Conservation (phyloP, 2,113 vertebrate genomes). For the Hippocampus zosterae region DNA sequence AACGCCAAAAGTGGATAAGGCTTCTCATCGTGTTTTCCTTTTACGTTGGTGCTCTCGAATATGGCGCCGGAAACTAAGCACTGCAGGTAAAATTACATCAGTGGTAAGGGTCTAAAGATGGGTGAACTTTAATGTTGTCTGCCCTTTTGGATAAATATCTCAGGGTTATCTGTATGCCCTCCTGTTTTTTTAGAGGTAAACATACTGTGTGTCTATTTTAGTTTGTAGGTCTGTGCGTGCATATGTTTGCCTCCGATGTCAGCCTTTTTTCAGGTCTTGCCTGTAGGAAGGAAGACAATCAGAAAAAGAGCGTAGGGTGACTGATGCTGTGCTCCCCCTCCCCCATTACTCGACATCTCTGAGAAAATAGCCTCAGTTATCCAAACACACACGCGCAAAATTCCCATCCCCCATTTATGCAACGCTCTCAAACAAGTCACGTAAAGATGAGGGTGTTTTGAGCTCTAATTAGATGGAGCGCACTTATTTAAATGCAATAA, state of each 20-base stretch:
- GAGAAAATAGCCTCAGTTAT: constrained; percentile 23
- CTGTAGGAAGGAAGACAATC: constrained; percentile 50
- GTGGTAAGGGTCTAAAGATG: too few species aligned
- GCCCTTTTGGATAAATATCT: neutral
- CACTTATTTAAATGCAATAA: neutral
- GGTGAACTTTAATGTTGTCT: too few species aligned
- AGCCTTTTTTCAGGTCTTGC: constrained; percentile 46
- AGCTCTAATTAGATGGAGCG: neutral
- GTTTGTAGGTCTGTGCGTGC: neutral
- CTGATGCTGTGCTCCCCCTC: constrained; percentile 42
- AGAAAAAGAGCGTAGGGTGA: constrained; percentile 32
- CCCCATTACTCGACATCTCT: constrained; percentile 52
- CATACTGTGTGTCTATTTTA: neutral
- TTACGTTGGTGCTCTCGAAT: too few species aligned
- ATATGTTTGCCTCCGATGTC: constrained; percentile 40
- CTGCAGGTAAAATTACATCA: too few species aligned
- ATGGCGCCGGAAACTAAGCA: too few species aligned
- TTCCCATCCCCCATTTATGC: constrained; percentile 35
- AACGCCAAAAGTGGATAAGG: too few species aligned
- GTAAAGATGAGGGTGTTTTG: constrained; percentile 14
- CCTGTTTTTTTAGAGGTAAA: neutral
- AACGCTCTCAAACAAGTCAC: constrained; percentile 1
- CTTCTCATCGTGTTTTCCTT: too few species aligned
- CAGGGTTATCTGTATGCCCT: neutral
- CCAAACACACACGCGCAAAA: neutral